Conservation (phyloP, 2,113 vertebrate species). For the Dasyprocta punctata region DNA sequence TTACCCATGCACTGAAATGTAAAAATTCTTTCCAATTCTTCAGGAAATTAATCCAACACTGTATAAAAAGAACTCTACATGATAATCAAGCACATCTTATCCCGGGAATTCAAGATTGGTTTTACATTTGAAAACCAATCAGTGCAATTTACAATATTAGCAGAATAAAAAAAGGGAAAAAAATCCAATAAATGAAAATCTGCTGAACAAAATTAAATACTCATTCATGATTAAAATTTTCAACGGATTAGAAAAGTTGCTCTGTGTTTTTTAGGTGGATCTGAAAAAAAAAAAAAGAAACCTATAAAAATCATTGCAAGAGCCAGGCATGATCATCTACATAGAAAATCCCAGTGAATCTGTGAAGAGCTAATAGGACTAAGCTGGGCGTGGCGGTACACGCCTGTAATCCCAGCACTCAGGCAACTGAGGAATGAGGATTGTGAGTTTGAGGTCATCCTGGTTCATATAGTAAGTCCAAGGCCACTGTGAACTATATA, state of each 20-base stretch:
- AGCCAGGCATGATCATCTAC: background rate
- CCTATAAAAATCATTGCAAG: background rate
- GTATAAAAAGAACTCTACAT: background rate
- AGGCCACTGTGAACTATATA: too few relatives aligned
- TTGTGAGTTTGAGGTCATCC: too few relatives aligned
- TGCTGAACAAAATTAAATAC: background rate
- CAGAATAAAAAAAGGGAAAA: background rate
- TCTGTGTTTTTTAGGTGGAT: background rate
- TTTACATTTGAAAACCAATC: background rate
- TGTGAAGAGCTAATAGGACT: background rate
- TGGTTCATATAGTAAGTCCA: too few relatives aligned
- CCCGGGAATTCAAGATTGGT: background rate
- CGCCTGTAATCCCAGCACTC: too few relatives aligned
- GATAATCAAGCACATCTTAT: background rate
- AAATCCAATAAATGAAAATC: background rate
- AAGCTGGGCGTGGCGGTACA: too few relatives aligned
- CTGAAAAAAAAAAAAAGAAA: background rate
- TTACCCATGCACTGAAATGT: background rate
- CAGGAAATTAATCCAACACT: background rate
- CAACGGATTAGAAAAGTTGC: background rate
- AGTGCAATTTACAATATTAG: background rate
- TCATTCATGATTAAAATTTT: background rate
- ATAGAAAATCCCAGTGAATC: background rate
- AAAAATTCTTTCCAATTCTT: background rate
- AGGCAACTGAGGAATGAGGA: too few relatives aligned